Base-by-base conservation (phyloP, 2,113 vertebrate species). In the Elgaria multicarinata region DNA sequence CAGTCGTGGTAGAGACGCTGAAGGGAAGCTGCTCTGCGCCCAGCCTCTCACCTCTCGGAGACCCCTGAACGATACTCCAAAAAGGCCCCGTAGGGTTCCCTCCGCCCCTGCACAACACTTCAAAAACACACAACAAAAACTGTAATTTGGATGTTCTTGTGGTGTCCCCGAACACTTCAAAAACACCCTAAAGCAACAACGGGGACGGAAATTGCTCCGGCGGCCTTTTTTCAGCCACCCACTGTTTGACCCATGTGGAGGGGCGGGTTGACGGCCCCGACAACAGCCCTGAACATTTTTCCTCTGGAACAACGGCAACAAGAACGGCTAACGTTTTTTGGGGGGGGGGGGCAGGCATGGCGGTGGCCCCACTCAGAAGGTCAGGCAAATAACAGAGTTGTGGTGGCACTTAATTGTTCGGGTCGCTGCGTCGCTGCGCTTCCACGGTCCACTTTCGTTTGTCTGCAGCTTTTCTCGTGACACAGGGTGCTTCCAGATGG, bases 381-480 rank as follows among this genome's bases (percentile, higher is more conserved):
- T 92, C 92, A 90, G 88, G 66, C 74, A 92, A 94, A 93, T 89
- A 94, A 94, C 94, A 93, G 90, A 95, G 90, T 44, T 50, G 85
- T 94, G 94, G 89, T 79, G 64, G 72, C 91, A 90, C 81, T 93
- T 93, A 90, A 92, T 87, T 92, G 74, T 67, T 93, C 50, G 91
- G 93, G 36, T 96, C 87, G 92, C 93, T 94, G 92, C 89, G 87
- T 93, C 93, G 88, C 90, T 93, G 39, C 93, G 89, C 83, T 89
- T 95, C 87, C 95, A 94, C 92, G 91, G 92, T 95, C 94, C 78
- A 86, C 92, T n/a, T n/a, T n/a, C n/a, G 93, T 93, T 55, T 86
- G 93, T 93, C 94, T 88, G 31, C 90, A 94, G 90, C 89, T 86
- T 95, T 87, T 74, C 90, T 95, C 90, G 91, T 0, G 50, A 85